Evolutionary conservation across 2,888 invertebrate genomes (phyloP).

Genomic region (Platycheirus rosarum): DNA sequence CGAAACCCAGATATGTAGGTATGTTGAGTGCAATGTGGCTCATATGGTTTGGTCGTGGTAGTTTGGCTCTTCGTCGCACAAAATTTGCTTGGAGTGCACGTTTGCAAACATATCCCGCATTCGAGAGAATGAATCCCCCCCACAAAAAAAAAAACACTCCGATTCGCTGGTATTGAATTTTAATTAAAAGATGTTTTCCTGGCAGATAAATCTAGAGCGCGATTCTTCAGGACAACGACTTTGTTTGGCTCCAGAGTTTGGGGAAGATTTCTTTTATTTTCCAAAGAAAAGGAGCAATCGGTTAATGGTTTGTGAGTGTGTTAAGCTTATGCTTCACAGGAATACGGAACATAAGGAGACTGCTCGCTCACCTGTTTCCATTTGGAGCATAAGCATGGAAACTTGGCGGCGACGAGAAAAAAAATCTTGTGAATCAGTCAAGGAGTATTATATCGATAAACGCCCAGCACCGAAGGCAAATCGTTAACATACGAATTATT

Average conservation of each 20-base stretch:
- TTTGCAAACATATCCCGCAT: slow-evolving; percentile 53
- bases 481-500: slow-evolving; percentile 70
- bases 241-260: slow-evolving; percentile 28
- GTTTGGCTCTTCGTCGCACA: slow-evolving; percentile 43
- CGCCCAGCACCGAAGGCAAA: slow-evolving; percentile 71
- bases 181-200: slow-evolving; percentile 72
- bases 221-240: slow-evolving; percentile 57
- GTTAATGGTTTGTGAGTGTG: slow-evolving; percentile 58
- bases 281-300: slow-evolving; percentile 18
- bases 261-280: slow-evolving; percentile 23
- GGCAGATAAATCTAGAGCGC: slow-evolving; percentile 57
- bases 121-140: no score
- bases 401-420: not conserved
- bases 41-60: slow-evolving; percentile 16
- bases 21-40: slow-evolving; percentile 53
- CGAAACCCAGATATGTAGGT: slow-evolving; percentile 40
- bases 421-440: slow-evolving; percentile 58
- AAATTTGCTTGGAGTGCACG: slow-evolving; percentile 55
- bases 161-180: slow-evolving; percentile 72
- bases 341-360: not conserved
- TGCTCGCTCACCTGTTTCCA: not conserved
- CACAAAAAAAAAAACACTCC: slow-evolving; percentile 43
- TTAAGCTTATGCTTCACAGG: slow-evolving; percentile 47
- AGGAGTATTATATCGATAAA: slow-evolving; percentile 60
- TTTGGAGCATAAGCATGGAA: slow-evolving; percentile 29